These are phyloP conservation scores for Heliothis subflexa DNA, from an alignment of 1,140 invertebrate species.

Conservation along the genomic window DNA sequence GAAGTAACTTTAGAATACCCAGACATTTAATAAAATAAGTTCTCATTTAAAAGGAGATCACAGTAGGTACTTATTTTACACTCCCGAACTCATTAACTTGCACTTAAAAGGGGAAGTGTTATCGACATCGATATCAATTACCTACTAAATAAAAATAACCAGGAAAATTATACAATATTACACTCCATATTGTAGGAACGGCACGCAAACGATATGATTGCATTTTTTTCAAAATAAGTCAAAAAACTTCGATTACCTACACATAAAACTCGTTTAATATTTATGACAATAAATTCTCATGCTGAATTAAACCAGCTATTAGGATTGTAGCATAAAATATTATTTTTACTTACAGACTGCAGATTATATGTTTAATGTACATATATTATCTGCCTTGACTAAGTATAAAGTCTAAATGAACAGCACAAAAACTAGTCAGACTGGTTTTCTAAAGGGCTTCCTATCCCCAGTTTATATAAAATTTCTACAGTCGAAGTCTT, in stretches of 20 bases:
- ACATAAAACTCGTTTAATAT: too few species aligned
- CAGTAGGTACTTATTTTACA: too few species aligned
- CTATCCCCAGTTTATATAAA: conserved; percentile 47
- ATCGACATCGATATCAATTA: background rate
- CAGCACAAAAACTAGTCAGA: conserved; percentile 62
- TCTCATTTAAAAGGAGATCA: too few species aligned
- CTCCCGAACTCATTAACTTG: too few species aligned
- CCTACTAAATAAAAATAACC: background rate
- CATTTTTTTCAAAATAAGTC: background rate
- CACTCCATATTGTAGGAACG: background rate
- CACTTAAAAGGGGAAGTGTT: too few species aligned
- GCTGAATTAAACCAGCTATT: too few species aligned
- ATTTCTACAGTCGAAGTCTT: conserved; percentile 37
- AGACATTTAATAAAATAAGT: too few species aligned
- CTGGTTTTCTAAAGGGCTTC: conserved; percentile 65
- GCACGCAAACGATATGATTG: too few species aligned
- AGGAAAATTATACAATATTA: background rate
- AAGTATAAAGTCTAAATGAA: conserved; percentile 46
- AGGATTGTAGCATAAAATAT: background rate
- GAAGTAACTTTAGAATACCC: too few species aligned
- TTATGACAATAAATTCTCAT: too few species aligned
- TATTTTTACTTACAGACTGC: conserved; percentile 16
- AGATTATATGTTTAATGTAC: conserved; percentile 27
- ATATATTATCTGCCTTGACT: conserved; percentile 55
- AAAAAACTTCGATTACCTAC: background rate